These are phyloP conservation scores for Lathamus discolor DNA, from an alignment of 2,113 vertebrate genomes.

Conservation along the genomic window DNA sequence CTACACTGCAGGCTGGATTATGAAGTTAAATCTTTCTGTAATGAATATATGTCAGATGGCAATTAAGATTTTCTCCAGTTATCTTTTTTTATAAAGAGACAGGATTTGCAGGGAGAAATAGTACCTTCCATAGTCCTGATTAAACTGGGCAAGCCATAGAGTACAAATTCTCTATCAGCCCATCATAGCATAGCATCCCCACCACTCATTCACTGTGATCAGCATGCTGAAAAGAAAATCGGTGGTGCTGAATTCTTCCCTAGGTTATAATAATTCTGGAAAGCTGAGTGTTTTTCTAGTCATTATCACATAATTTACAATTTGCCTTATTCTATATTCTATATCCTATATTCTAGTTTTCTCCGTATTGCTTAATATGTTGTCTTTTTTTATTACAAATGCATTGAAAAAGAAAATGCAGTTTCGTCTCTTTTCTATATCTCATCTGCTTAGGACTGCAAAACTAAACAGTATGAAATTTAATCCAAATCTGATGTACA, in stretches of 20 bases:
- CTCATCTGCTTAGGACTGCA: not conserved
- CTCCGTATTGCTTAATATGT: not conserved
- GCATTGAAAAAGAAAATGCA: not conserved
- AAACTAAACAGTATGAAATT: not conserved
- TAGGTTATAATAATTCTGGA: not conserved
- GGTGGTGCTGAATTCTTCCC: not conserved
- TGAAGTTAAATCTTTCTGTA: not conserved
- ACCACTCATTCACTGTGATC: not conserved
- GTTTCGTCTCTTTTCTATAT: not conserved
- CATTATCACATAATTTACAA: not conserved
- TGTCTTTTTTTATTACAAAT: not conserved
- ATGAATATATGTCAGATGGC: not conserved
- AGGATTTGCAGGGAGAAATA: not conserved
- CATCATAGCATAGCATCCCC: not conserved
- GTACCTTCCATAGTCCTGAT: not conserved
- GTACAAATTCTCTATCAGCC: not conserved
- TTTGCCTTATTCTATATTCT: not conserved
- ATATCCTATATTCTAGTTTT: not conserved
- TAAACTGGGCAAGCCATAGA: not conserved
- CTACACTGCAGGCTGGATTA: not conserved
- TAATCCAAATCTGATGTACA: not conserved
- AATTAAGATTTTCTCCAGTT: not conserved
- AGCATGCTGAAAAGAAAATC: not conserved
- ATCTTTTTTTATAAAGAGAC: not conserved
- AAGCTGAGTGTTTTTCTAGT: not conserved